Evolutionary conservation across 2,888 invertebrate species (phyloP).

Genomic region (Taenaris catops): DNA sequence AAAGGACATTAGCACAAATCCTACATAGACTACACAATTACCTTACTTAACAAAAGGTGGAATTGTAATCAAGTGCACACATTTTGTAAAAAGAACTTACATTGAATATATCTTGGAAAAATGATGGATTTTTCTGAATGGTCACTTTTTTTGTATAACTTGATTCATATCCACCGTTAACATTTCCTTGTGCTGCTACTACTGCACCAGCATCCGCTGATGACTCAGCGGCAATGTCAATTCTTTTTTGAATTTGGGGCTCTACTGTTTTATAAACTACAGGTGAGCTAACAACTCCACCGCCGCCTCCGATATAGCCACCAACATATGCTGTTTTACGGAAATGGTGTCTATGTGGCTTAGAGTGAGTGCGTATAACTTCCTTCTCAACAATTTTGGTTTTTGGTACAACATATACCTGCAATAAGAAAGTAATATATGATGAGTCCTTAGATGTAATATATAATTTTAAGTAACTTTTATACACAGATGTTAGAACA

Average conservation of each 20-base stretch:
- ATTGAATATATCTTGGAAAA: slow-evolving; percentile 82
- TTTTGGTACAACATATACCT: slow-evolving; percentile 48
- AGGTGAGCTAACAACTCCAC: slow-evolving; percentile 29
- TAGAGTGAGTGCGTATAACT: slow-evolving; percentile 43
- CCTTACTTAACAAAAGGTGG: too few relatives aligned
- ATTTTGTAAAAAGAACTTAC: slow-evolving; percentile 71
- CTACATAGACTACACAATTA: too few relatives aligned
- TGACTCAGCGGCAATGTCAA: slow-evolving; percentile 46
- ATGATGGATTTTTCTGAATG: slow-evolving; percentile 52
- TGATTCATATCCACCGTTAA: slow-evolving; percentile 29
- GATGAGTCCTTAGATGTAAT: too few relatives aligned
- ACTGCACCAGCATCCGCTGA: slow-evolving; percentile 32
- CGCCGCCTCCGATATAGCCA: slow-evolving; percentile 46
- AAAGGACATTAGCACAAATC: too few relatives aligned
- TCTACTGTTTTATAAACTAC: slow-evolving; percentile 31
- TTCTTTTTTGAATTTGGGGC: slow-evolving; percentile 46
- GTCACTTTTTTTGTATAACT: slow-evolving; percentile 47
- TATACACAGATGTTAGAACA: slow-evolving; percentile 13
- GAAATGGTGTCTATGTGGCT: slow-evolving; percentile 49
- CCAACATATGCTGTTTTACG: slow-evolving; percentile 51
- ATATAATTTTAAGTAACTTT: too few relatives aligned
- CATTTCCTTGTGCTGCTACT: slow-evolving; percentile 25
- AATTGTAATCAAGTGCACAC: too few relatives aligned
- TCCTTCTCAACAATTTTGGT: slow-evolving; percentile 47
- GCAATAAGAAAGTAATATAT: slow-evolving; percentile 18